Conservation (phyloP, 2,888 invertebrate species). For the Pachliopta kotzebuea region DNA sequence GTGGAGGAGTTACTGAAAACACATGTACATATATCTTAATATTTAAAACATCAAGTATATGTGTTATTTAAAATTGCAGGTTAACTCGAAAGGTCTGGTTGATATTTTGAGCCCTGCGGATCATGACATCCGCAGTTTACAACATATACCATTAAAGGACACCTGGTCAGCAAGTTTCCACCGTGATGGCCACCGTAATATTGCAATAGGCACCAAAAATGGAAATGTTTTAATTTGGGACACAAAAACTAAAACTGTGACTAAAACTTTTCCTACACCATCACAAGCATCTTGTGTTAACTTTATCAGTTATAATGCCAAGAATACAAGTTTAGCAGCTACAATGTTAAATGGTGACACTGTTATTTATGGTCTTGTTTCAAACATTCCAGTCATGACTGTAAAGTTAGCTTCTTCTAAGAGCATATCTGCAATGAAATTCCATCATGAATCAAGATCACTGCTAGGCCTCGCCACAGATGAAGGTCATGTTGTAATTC, state of each 20-base stretch:
- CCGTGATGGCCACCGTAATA: constrained; percentile 67
- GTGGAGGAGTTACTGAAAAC: neutral
- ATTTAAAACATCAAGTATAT: neutral
- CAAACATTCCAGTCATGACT: constrained; percentile 69
- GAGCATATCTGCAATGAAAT: constrained; percentile 72
- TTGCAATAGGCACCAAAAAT: constrained; percentile 69
- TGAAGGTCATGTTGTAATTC: constrained; percentile 69
- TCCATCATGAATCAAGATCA: constrained; percentile 70
- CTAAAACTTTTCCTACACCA: constrained; percentile 68
- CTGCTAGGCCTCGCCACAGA: constrained; percentile 74
- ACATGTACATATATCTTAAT: constrained; percentile 2
- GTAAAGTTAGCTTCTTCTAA: constrained; percentile 65
- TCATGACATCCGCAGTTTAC: constrained; percentile 66
- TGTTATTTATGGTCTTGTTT: constrained; percentile 70
- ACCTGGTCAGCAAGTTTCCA: constrained; percentile 74
- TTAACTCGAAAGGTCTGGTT: constrained; percentile 66
- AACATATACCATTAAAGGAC: constrained; percentile 69
- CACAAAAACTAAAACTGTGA: constrained; percentile 68
- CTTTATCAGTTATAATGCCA: constrained; percentile 69
- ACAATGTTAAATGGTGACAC: constrained; percentile 75
- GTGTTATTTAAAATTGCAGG: constrained; percentile 49
- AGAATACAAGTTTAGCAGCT: constrained; percentile 72
- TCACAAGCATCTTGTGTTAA: constrained; percentile 62
- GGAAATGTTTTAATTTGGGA: constrained; percentile 76
- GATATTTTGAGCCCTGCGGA: constrained; percentile 70